A percentile compares a stretch with the other conserved stretches of the same genome.
Conservation (phyloP, 2,888 invertebrate genomes). For the Cheilosia urbana region DNA sequence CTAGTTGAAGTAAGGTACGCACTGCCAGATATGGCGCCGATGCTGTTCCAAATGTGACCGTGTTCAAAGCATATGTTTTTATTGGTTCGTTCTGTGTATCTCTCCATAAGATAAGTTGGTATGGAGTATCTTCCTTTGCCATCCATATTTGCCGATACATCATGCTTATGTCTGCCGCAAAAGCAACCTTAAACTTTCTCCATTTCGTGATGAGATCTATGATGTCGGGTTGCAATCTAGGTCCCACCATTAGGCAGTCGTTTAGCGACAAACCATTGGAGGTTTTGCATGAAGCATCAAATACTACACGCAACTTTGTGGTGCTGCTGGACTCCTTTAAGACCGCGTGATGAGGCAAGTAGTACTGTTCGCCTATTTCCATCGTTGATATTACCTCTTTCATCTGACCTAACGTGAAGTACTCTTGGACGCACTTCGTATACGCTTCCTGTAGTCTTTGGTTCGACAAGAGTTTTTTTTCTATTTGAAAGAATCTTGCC, state of each 20-base stretch:
- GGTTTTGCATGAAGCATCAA: too few relatives aligned
- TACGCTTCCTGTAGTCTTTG: background rate
- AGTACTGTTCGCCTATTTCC: background rate
- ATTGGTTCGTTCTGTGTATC: slow-evolving; percentile 35
- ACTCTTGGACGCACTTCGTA: slow-evolving; percentile 3
- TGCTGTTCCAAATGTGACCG: slow-evolving; percentile 70
- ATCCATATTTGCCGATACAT: slow-evolving; percentile 53
- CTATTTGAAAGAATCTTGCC: slow-evolving; percentile 19
- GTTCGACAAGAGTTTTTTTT: slow-evolving; percentile 10
- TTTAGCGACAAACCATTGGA: background rate
- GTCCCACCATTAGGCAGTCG: slow-evolving; percentile 10
- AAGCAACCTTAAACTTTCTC: background rate
- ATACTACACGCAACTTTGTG: too few relatives aligned
- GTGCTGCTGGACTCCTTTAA: slow-evolving; percentile 14
- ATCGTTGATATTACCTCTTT: background rate
- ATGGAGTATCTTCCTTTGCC: slow-evolving; percentile 21
- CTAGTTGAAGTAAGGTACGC: slow-evolving; percentile 63
- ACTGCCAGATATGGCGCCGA: slow-evolving; percentile 69
- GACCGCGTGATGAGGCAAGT: slow-evolving; percentile 20
- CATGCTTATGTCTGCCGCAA: slow-evolving; percentile 25
- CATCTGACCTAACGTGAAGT: slow-evolving; percentile 28
- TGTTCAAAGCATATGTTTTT: slow-evolving; percentile 63
- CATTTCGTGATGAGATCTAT: slow-evolving; percentile 1
- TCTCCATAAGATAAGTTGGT: slow-evolving; percentile 55
- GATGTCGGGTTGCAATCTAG: slow-evolving; percentile 18